Percentiles rank a stretch among this genome's conserved stretches.
phyloP scores from a whole-genome alignment of 2,797 vertebrate genomes.

The Smutsia temminckii region DNA sequence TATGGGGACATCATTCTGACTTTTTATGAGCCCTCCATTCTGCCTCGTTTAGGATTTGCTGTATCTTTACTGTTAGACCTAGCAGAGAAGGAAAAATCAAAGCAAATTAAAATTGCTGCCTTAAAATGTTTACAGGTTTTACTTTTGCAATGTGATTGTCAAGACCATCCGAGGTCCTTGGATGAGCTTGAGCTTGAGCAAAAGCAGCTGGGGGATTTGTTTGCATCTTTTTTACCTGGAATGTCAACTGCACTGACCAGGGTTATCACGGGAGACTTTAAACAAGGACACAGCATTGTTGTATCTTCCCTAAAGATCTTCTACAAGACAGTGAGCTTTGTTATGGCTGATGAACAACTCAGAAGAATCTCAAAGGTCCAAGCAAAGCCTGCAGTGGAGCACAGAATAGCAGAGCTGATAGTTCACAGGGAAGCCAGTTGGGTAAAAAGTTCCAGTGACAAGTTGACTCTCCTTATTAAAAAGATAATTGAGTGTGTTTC shows the following conservation, averaged over 20 bases:
- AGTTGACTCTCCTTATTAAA: slow-evolving; percentile 88
- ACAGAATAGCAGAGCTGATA: slow-evolving; percentile 87
- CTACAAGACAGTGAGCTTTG: slow-evolving; percentile 85
- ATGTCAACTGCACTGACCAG: slow-evolving; percentile 87
- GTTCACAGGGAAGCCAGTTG: slow-evolving; percentile 89
- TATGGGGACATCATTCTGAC: slow-evolving; percentile 88
- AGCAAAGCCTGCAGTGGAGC: slow-evolving; percentile 71
- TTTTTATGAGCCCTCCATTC: slow-evolving; percentile 89
- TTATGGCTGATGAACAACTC: slow-evolving; percentile 93
- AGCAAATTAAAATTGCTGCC: slow-evolving; percentile 88
- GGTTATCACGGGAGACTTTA: slow-evolving; percentile 91
- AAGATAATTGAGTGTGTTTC: slow-evolving; percentile 90
- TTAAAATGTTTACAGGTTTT: slow-evolving; percentile 90
- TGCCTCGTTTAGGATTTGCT: slow-evolving; percentile 92
- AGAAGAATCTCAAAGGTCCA: slow-evolving; percentile 66
- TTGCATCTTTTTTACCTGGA: slow-evolving; percentile 96
- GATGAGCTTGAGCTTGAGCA: slow-evolving; percentile 85
- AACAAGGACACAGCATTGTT: slow-evolving; percentile 90
- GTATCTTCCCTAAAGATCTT: slow-evolving; percentile 90
- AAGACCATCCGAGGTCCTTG: slow-evolving; percentile 81
- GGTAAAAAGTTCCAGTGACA: slow-evolving; percentile 88
- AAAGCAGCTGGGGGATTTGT: slow-evolving; percentile 84
- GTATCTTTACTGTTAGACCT: slow-evolving; percentile 92
- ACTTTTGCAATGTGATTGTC: slow-evolving; percentile 90
- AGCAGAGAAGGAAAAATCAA: slow-evolving; percentile 90